phyloP scores from a whole-genome alignment of 1,140 invertebrate genomes.

The Pseudomyrmex concolor region DNA sequence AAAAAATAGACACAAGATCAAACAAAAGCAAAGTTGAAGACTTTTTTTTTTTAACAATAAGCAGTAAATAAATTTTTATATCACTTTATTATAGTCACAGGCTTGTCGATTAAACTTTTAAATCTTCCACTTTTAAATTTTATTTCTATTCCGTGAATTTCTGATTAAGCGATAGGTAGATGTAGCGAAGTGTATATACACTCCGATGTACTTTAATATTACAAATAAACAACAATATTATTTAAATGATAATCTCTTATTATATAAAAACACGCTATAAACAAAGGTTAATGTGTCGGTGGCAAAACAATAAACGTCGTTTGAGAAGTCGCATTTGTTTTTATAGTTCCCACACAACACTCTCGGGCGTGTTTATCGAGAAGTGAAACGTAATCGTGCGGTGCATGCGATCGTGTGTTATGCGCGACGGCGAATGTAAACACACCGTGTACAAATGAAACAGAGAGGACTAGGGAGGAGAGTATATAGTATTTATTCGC shows the following conservation, averaged over 20 bases:
- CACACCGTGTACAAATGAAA: constrained; percentile 12
- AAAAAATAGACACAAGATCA: too few species aligned
- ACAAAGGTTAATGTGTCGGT: not conserved
- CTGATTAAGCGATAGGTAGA: too few species aligned
- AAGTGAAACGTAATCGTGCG: constrained; percentile 43
- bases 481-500: not conserved
- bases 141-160: too few species aligned
- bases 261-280: not conserved
- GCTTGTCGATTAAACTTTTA: too few species aligned
- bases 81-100: too few species aligned
- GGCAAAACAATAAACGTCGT: not conserved
- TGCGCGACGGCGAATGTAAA: constrained; percentile 40
- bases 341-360: constrained; percentile 3
- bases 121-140: too few species aligned
- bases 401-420: not conserved
- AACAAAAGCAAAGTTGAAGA: too few species aligned
- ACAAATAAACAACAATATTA: too few species aligned
- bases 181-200: too few species aligned
- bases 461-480: not conserved
- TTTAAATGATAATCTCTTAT: not conserved
- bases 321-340: constrained; percentile 25
- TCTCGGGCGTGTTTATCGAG: constrained; percentile 22
- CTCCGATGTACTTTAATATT: too few species aligned
- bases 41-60: too few species aligned
- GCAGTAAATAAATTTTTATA: too few species aligned